Evolutionary conservation across 2,113 vertebrate species (phyloP).

Genomic region (Melanocharis versteri): DNA sequence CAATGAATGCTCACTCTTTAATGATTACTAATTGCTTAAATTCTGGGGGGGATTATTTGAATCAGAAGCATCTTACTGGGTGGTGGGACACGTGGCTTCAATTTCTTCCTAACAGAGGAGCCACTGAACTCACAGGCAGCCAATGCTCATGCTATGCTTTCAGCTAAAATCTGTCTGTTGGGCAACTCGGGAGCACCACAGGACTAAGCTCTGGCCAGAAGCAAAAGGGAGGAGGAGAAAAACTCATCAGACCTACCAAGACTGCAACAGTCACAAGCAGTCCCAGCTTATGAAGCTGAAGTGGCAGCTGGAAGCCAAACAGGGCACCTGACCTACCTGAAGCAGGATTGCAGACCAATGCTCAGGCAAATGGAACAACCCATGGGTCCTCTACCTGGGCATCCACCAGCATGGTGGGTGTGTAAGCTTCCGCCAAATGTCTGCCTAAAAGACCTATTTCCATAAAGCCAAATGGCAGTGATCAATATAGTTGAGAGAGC

Average conservation of each 20-base stretch:
- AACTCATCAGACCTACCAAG: background rate
- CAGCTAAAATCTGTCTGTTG: background rate
- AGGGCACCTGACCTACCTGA: background rate
- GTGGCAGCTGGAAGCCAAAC: background rate
- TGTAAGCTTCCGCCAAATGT: background rate
- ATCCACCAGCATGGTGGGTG: background rate
- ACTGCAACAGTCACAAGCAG: background rate
- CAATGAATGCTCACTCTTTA: background rate
- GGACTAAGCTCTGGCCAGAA: background rate
- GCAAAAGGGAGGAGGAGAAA: background rate
- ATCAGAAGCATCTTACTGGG: background rate
- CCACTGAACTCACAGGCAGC: background rate
- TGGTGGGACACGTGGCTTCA: background rate
- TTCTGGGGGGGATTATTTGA: background rate
- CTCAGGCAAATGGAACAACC: background rate
- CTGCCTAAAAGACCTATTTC: background rate
- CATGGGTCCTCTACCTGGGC: background rate
- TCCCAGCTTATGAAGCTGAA: background rate
- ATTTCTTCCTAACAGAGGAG: background rate
- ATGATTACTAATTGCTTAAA: background rate
- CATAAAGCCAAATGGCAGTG: background rate
- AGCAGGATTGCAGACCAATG: background rate
- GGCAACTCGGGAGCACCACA: background rate
- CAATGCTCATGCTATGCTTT: background rate
- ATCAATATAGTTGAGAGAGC: background rate